Evolutionary conservation across 53 echinoderm and acorn worm genomes (phyloP).

Genomic region (Arbacia lixula): DNA sequence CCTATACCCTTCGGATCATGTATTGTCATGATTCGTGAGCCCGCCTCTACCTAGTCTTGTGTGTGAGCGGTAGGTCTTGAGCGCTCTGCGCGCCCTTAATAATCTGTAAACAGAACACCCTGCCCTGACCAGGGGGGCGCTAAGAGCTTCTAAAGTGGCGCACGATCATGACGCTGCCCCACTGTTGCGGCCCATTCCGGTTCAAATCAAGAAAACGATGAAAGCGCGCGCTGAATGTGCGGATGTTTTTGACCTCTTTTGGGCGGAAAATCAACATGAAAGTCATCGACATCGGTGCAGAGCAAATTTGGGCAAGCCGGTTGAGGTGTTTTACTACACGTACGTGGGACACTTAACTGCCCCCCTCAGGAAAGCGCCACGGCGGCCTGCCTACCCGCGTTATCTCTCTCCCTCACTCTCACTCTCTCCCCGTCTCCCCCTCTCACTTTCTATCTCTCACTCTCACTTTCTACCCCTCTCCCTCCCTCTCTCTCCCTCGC

Average conservation of each 20-base stretch:
- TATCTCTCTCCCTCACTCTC: too few relatives aligned
- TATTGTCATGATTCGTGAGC: too few relatives aligned
- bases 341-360: slow-evolving; percentile 52
- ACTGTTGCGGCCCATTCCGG: slow-evolving; percentile 1
- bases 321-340: slow-evolving; percentile 55
- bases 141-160: slow-evolving; percentile 25
- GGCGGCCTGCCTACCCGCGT: too few relatives aligned
- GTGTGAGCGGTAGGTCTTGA: too few relatives aligned
- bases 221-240: neutral
- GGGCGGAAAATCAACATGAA: slow-evolving; percentile 45
- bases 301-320: slow-evolving; percentile 30
- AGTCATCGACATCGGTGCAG: slow-evolving; percentile 53
- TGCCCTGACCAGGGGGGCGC: neutral
- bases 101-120: too few relatives aligned
- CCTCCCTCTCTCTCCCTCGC: too few relatives aligned
- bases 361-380: slow-evolving; percentile 41
- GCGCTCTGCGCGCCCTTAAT: too few relatives aligned
- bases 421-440: too few relatives aligned
- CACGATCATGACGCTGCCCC: neutral
- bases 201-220: neutral
- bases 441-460: too few relatives aligned
- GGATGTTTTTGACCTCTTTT: slow-evolving; percentile 54
- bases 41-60: too few relatives aligned
- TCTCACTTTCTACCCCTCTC: too few relatives aligned
- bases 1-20: too few relatives aligned